Percentiles rank a stretch among this genome's conserved stretches.
These are phyloP conservation scores for Archivesica marissinica DNA, from an alignment of 1,140 invertebrate species.

Conservation along the genomic window DNA sequence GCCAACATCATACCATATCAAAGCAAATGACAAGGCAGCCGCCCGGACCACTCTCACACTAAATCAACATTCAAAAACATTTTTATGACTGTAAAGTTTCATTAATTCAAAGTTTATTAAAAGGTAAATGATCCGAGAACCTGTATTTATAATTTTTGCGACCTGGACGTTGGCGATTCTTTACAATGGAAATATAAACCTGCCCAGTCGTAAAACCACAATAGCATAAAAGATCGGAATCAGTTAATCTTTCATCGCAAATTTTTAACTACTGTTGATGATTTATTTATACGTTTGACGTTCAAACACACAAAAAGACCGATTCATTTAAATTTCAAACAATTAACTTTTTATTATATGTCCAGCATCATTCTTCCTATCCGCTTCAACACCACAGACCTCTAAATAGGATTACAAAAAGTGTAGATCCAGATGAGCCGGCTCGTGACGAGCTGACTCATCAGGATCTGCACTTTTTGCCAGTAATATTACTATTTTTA, in stretches of 20 bases:
- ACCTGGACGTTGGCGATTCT: conserved; percentile 28
- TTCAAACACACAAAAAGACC: conserved; percentile 25
- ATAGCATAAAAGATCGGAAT: background rate
- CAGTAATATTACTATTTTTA: too few species aligned
- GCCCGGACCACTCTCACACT: too few species aligned
- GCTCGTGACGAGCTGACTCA: too few species aligned
- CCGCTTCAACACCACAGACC: too few species aligned
- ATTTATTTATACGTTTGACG: conserved; percentile 41
- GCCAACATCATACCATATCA: too few species aligned
- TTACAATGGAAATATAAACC: conserved; percentile 10
- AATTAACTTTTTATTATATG: conserved; percentile 20
- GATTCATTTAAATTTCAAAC: conserved; percentile 20
- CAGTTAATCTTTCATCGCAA: conserved; percentile 47
- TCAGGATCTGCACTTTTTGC: too few species aligned
- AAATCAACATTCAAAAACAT: conserved; percentile 27
- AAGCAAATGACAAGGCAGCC: too few species aligned
- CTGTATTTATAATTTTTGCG: conserved; percentile 23
- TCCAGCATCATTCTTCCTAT: background rate
- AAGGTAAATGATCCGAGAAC: conserved; percentile 5
- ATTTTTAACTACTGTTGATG: conserved; percentile 31
- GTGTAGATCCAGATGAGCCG: too few species aligned
- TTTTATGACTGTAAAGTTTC: conserved; percentile 14
- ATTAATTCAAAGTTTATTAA: conserved; percentile 34
- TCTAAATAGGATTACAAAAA: too few species aligned
- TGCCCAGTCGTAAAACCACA: background rate